These are phyloP conservation scores for Hypsopygia costalis DNA, from an alignment of 2,888 invertebrate genomes.

Conservation along the genomic window DNA sequence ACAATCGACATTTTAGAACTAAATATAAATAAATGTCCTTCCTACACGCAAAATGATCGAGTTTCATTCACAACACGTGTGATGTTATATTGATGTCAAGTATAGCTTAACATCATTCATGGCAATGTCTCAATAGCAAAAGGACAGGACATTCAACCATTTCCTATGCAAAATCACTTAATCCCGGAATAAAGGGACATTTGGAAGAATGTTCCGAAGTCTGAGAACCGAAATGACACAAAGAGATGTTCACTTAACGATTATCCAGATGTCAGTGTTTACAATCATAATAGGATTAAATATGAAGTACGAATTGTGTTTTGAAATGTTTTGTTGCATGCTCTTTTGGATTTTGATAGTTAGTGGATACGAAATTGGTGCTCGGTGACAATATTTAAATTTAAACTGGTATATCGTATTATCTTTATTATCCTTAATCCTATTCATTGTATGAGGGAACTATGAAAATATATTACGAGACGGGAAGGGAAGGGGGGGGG, in stretches of 20 bases:
- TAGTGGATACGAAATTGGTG: slow-evolving; percentile 22
- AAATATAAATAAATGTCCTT: too few species aligned
- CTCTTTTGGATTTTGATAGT: slow-evolving; percentile 28
- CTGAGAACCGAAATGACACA: slow-evolving; percentile 31
- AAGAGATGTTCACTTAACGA: slow-evolving; percentile 67
- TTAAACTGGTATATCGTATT: too few species aligned
- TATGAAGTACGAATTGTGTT: slow-evolving; percentile 50
- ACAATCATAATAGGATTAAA: slow-evolving; percentile 71
- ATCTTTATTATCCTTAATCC: too few species aligned
- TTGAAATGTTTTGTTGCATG: slow-evolving; percentile 46
- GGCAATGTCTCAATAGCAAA: slow-evolving; percentile 37
- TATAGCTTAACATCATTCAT: slow-evolving; percentile 54
- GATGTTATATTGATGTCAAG: slow-evolving; percentile 57
- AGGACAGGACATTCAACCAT: slow-evolving; percentile 54
- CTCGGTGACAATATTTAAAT: slow-evolving; percentile 16
- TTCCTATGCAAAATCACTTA: slow-evolving; percentile 77
- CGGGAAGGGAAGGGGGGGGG: too few species aligned
- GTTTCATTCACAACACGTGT: slow-evolving; percentile 67
- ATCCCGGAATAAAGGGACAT: slow-evolving; percentile 73
- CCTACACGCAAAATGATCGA: slow-evolving; percentile 19
- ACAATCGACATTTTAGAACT: too few species aligned
- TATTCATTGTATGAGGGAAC: too few species aligned
- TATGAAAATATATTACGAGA: too few species aligned
- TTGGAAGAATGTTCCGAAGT: slow-evolving; percentile 68
- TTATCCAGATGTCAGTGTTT: slow-evolving; percentile 64